Percentiles rank a stretch among this genome's conserved stretches.
These are phyloP conservation scores for Eurystomus gularis DNA, from an alignment of 2,113 vertebrate species.

Conservation along the genomic window DNA sequence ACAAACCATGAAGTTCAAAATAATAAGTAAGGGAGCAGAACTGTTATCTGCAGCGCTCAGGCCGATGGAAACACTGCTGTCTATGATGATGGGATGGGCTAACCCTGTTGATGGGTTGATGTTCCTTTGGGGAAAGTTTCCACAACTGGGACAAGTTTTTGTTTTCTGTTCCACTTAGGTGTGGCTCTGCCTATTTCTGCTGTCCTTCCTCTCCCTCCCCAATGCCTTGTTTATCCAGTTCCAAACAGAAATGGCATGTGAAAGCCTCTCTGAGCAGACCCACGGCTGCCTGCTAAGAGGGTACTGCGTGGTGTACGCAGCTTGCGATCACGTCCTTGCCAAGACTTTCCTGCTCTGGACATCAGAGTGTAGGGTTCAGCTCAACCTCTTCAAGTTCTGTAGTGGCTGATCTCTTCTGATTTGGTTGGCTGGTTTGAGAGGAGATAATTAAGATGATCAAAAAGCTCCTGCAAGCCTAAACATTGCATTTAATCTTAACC, in stretches of 20 bases:
- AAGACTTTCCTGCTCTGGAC: neutral
- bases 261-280: neutral
- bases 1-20: neutral
- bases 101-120: neutral
- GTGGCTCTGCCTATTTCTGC: neutral
- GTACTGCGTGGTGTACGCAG: neutral
- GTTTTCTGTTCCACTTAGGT: constrained; percentile 4
- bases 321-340: neutral
- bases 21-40: neutral
- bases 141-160: neutral
- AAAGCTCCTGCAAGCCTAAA: neutral
- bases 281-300: neutral
- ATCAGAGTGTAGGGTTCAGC: neutral
- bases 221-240: neutral
- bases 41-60: fast-evolving
- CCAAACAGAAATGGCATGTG: neutral
- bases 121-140: neutral
- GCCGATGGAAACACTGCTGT: neutral
- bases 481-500: neutral
- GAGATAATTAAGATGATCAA: neutral
- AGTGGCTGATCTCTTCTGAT: neutral
- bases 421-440: neutral
- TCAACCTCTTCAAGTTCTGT: neutral
- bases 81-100: neutral
- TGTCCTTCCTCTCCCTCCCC: neutral